Evolutionary conservation across 2,113 vertebrate species (phyloP).

Genomic region (Myotis lucifugus): DNA sequence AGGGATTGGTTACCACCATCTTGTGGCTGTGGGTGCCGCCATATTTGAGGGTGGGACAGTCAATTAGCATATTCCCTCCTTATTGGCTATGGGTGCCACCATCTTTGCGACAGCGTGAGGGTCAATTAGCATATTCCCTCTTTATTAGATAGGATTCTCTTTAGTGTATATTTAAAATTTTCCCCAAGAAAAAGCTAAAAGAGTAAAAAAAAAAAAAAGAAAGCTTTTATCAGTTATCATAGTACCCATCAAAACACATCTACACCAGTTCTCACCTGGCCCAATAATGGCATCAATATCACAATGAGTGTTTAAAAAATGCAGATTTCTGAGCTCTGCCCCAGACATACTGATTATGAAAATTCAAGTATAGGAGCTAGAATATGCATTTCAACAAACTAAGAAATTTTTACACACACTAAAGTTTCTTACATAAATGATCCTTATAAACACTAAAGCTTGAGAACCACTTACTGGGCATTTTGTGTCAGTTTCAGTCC

Average conservation of each 20-base stretch:
- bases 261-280: neutral
- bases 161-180: neutral
- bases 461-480: neutral
- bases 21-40: too few species aligned
- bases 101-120: too few species aligned
- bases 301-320: conserved; percentile 14
- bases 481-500: conserved; percentile 37
- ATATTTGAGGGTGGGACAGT: too few species aligned
- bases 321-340: conserved; percentile 17
- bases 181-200: conserved; percentile 19
- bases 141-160: neutral
- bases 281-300: neutral
- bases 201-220: neutral
- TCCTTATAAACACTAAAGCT: neutral
- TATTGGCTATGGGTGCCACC: too few species aligned
- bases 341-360: conserved; percentile 14
- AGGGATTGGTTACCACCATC: too few species aligned
- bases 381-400: conserved; percentile 40
- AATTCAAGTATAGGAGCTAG: neutral
- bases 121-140: too few species aligned
- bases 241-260: neutral
- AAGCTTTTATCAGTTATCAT: neutral
- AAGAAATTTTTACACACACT: conserved; percentile 27
- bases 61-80: too few species aligned
- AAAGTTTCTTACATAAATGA: conserved; percentile 37